Conservation (phyloP, 1,140 invertebrate genomes). For the Lucilia sericata region DNA sequence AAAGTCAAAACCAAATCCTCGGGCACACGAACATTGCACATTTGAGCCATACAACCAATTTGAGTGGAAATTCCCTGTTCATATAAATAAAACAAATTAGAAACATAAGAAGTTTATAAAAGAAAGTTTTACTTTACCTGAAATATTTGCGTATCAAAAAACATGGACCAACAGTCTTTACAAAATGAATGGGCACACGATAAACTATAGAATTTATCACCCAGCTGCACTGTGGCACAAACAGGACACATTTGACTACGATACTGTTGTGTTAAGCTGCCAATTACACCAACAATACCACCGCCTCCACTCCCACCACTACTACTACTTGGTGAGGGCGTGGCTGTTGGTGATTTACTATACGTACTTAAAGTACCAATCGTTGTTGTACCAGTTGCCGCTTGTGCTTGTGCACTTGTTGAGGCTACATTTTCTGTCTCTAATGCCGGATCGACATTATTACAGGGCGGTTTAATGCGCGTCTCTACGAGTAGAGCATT, state of each 20-base stretch:
- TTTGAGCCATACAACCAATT: constrained; percentile 96
- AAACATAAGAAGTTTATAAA: not conserved
- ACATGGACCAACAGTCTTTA: constrained; percentile 93
- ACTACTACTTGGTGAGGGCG: not conserved
- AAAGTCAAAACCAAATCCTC: constrained; percentile 95
- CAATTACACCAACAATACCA: not conserved
- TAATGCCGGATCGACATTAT: not conserved
- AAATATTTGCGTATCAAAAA: constrained; percentile 95
- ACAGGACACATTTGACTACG: constrained; percentile 70
- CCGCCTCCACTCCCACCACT: not conserved
- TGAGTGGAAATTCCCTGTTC: constrained; percentile 75
- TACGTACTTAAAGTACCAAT: constrained; percentile 42
- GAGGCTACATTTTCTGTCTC: constrained; percentile 48
- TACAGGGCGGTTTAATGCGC: constrained; percentile 79
- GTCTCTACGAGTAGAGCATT: constrained; percentile 82
- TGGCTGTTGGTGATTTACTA: constrained; percentile 25
- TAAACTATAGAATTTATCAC: constrained; percentile 81
- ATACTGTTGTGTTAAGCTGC: constrained; percentile 46
- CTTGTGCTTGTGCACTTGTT: constrained; percentile 49
- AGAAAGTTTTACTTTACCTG: constrained; percentile 73
- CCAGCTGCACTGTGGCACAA: constrained; percentile 71
- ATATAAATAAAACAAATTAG: constrained; percentile 45
- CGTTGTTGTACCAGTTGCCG: constrained; percentile 38
- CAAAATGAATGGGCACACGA: constrained; percentile 94
- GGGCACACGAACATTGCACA: constrained; percentile 91